These are phyloP conservation scores for Nothobranchius kuhntae DNA, from an alignment of 2,113 vertebrate genomes.

Conservation along the genomic window DNA sequence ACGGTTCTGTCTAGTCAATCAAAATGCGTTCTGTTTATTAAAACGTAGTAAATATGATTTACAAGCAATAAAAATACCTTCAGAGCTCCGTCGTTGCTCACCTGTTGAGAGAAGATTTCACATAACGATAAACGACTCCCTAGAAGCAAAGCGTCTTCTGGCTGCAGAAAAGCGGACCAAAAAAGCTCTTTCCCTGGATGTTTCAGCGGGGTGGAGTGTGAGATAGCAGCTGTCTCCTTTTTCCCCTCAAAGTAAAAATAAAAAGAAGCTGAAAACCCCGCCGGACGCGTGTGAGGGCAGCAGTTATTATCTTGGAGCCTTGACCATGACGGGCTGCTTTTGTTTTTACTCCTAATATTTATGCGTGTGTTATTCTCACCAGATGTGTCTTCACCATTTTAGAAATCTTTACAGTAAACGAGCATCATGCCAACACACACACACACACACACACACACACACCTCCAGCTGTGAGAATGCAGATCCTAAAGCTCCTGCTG, in stretches of 20 bases:
- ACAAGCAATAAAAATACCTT: constrained; percentile 5
- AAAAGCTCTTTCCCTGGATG: neutral
- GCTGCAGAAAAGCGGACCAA: neutral
- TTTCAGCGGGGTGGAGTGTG: neutral
- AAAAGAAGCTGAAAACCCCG: too few species aligned
- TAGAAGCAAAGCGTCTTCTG: neutral
- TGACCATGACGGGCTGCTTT: too few species aligned
- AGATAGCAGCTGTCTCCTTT: neutral
- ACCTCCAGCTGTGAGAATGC: constrained; percentile 1
- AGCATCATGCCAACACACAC: too few species aligned
- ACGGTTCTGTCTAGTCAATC: too few species aligned
- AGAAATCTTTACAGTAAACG: too few species aligned
- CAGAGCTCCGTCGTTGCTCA: neutral
- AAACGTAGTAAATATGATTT: neutral
- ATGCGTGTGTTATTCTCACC: too few species aligned
- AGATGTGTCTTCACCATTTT: too few species aligned
- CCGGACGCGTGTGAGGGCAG: neutral
- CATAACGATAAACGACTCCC: neutral
- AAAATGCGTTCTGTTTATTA: neutral
- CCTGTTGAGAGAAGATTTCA: accelerated
- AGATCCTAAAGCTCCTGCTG: neutral
- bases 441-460: too few species aligned
- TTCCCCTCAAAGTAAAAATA: neutral
- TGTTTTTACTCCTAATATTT: too few species aligned
- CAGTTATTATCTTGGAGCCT: neutral